Percentiles rank a stretch among this genome's conserved stretches.
Evolutionary conservation across 2,113 vertebrate genomes (phyloP).

Genomic region (Chauna torquata): DNA sequence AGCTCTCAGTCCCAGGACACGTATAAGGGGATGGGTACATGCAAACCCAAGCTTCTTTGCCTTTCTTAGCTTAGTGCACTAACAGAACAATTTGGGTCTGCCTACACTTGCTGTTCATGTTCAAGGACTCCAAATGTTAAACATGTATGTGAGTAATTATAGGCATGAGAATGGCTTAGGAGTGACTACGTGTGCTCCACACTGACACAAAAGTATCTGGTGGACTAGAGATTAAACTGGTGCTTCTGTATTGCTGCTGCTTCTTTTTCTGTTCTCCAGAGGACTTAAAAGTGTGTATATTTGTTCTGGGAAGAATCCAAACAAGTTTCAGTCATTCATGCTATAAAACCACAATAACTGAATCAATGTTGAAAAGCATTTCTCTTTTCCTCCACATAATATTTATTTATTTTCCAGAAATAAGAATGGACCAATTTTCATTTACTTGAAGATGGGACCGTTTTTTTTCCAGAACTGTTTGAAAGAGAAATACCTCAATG

Average conservation of each 20-base stretch:
- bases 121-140: background rate
- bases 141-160: background rate
- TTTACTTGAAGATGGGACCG: background rate
- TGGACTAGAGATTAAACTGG: background rate
- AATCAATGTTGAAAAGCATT: background rate
- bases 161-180: background rate
- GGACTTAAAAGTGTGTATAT: background rate
- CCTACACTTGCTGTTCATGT: background rate
- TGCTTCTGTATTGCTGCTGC: background rate
- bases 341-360: background rate
- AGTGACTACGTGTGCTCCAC: background rate
- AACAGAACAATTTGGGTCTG: background rate
- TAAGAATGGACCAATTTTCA: background rate
- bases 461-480: background rate
- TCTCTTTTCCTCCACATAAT: background rate
- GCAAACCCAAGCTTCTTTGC: background rate
- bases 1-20: background rate
- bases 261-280: background rate
- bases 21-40: background rate
- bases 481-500: background rate
- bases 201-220: background rate
- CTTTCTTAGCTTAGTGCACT: background rate
- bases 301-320: conserved; percentile 10
- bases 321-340: background rate
- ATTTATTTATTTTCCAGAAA: background rate